Evolutionary conservation across 1,140 invertebrate species (phyloP), one percentile per base, ranked within the genome.

Genomic region (Aphaenogaster rudis): DNA sequence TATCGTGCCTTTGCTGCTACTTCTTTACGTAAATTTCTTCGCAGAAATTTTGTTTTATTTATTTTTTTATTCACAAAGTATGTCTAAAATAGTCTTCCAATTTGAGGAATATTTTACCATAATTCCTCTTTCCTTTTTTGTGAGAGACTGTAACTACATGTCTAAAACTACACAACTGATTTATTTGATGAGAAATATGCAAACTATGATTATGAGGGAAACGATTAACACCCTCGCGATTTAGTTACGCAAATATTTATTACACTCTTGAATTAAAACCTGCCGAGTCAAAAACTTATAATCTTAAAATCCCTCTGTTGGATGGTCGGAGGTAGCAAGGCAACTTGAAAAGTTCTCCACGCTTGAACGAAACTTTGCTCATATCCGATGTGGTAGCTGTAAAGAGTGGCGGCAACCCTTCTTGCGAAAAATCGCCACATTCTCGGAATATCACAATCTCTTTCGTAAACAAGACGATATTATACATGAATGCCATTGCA

Each of bases 181-280:
- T 88, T 78, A 61, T 74, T 45, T 66, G 4, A 36, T 4, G 0
- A 76, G 2, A 36, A 33, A n/a, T n/a, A 9, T 15, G 6, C n/a
- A 48, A n/a, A 28, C 21, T 50, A 2, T 0, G 6, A 13, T 39
- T 21, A 69, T 8, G 21, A 74, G 2, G n/a, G 0, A 52, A 33
- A 52, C 63, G 15, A 89, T 89, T 89, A 80, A 67, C 54, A 61
- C 28, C 15, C 28, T 84, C 48, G 13, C 11, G 33, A 54, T 86
- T 82, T 89, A 77, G 64, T 86, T 57, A 50, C 50, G 52, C 63
- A 50, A 77, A 78, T 89, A 89, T 90, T 90, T 87, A 90, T 90
- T 74, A 79, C 78, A 45, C 42, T 71, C 9, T 39, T 33, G 79
- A 87, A 90, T 90, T 90, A 87, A 90, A 88, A 90, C 21, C 45